These are phyloP conservation scores for Phyllotis vaccarum DNA, from an alignment of 2,797 vertebrate genomes.

Conservation along the genomic window DNA sequence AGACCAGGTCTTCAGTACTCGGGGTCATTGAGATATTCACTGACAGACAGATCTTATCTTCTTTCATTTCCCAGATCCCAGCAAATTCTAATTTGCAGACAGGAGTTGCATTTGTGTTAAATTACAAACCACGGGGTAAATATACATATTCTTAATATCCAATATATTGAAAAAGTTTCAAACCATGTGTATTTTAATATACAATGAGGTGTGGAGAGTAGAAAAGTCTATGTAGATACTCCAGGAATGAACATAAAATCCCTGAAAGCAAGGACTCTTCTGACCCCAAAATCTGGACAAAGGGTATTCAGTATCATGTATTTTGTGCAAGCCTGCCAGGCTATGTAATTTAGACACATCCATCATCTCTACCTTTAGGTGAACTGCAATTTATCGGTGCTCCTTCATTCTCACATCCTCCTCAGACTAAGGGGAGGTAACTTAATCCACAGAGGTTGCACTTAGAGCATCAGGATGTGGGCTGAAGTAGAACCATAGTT, in stretches of 20 bases:
- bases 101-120: background rate
- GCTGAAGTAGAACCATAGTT: background rate
- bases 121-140: background rate
- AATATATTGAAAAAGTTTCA: background rate
- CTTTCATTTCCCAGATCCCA: background rate
- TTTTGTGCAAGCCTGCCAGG: background rate
- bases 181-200: background rate
- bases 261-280: background rate
- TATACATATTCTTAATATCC: background rate
- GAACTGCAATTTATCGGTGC: background rate
- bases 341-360: background rate
- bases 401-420: background rate
- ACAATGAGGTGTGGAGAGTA: background rate
- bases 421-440: background rate
- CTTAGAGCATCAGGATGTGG: background rate
- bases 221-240: background rate
- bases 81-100: background rate
- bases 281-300: background rate
- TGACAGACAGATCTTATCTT: background rate
- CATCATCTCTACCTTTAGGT: background rate
- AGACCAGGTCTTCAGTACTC: background rate
- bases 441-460: background rate
- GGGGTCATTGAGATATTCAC: background rate
- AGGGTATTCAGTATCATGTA: accelerated
- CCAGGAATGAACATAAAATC: background rate